Base-by-base conservation (phyloP, 2,797 vertebrate genomes). In the Melopsittacus undulatus region DNA sequence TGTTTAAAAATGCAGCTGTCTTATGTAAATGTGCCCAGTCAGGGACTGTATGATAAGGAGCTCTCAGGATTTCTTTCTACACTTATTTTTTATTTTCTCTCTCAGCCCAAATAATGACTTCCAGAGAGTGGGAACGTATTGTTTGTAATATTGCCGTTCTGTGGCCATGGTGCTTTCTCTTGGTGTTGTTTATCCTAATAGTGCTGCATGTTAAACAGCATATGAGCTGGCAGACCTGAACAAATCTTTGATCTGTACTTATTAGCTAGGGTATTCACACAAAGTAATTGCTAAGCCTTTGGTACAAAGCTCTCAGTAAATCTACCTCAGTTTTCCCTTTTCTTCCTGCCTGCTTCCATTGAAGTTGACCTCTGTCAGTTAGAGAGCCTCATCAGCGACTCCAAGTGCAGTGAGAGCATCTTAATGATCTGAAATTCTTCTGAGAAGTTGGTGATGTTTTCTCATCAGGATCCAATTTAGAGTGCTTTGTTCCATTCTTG, bases 401-500 rank as follows among this genome's bases (percentile, higher is more conserved):
- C 97, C 97, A 96, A 97, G 97, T 97, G 98, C 98, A 97, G 97
- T 96, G 96, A 97, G 97, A 98, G 97, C 95, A 97, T 97, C 97
- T 98, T 99, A 98, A 99, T 98, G 98, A 98, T 98, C 97, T 98
- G 98, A 98, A 98, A 98, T 98, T 98, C 98, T 98, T 98, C 97
- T 97, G 98, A 98, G 98, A 98, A 98, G 98, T 98, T 98, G 97
- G 97, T 98, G 98, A 98, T 98, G 98, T 98, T 99, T 99, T 99
- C 98, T 98, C 98, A 99, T 99, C 98, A 99, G 98, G 98, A 98
- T 98, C 98, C 98, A 99, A 98, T 99, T 99, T 98, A 98, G 98
- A 98, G 98, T 97, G 98, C 98, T 99, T 98, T 99, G 98, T 98
- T 99, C 98, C 98, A 97, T 98, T 98, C 98, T 98, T 98, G 97